A percentile compares a stretch with the other conserved stretches of the same genome.
phyloP scores from a whole-genome alignment of 2,797 vertebrate species.

The Kryptopterus vitreolus region DNA sequence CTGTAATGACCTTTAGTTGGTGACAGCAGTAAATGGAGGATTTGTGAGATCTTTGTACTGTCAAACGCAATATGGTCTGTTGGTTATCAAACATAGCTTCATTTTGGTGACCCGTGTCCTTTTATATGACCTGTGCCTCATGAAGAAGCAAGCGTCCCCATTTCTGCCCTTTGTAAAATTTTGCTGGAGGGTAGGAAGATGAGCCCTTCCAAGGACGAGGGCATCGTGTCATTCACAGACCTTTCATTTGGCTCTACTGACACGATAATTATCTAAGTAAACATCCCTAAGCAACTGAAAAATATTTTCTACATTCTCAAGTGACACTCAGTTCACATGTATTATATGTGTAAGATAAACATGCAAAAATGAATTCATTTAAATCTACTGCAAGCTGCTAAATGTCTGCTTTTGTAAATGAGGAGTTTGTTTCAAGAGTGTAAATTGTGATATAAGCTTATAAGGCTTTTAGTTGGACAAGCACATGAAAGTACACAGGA shows the following conservation, averaged over 20 bases:
- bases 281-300: constrained; percentile 51
- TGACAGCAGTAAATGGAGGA: constrained; percentile 76
- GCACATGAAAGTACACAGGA: constrained; percentile 20
- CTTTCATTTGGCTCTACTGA: constrained; percentile 64
- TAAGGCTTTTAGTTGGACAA: constrained; percentile 27
- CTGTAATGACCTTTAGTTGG: constrained; percentile 79
- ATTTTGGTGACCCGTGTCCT: constrained; percentile 74
- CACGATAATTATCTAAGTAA: constrained; percentile 60
- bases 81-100: constrained; percentile 81
- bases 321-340: not conserved
- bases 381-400: not conserved
- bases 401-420: not conserved
- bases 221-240: constrained; percentile 71
- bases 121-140: constrained; percentile 74
- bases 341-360: not conserved
- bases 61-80: constrained; percentile 79
- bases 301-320: constrained; percentile 26
- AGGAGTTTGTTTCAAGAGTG: constrained; percentile 19
- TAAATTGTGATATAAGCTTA: not conserved
- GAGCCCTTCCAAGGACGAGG: constrained; percentile 69
- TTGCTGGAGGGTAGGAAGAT: constrained; percentile 66
- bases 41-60: constrained; percentile 75
- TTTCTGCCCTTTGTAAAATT: constrained; percentile 81
- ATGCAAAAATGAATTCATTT: no score
- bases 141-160: constrained; percentile 79